These are phyloP conservation scores for Cinclus mexicanus DNA, from an alignment of 2,113 vertebrate species.

Conservation along the genomic window DNA sequence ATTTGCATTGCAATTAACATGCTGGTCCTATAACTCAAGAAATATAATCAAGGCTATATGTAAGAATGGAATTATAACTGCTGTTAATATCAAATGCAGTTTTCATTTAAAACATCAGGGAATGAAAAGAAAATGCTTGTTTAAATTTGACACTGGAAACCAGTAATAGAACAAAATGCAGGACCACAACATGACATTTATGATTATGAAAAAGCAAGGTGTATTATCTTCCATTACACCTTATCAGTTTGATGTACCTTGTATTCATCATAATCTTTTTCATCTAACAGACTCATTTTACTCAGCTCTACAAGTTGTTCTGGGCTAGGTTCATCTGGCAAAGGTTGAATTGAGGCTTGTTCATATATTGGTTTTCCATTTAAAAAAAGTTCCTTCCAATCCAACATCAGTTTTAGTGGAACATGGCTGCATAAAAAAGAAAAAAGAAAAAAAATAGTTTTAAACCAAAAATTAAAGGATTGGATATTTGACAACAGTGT, in stretches of 20 bases:
- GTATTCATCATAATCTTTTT: constrained; percentile 89
- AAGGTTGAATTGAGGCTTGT: constrained; percentile 53
- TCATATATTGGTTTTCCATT: constrained; percentile 85
- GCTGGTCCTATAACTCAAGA: not conserved
- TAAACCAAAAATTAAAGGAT: not conserved
- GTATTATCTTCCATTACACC: constrained; percentile 36
- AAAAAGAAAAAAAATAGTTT: not conserved
- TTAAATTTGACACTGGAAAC: not conserved
- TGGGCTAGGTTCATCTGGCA: constrained; percentile 33
- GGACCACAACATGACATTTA: constrained; percentile 8
- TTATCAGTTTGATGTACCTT: constrained; percentile 73
- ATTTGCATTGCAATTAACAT: not conserved
- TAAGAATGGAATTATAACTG: not conserved
- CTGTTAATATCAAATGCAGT: not conserved
- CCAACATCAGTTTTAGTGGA: constrained; percentile 82
- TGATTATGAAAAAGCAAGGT: constrained; percentile 13
- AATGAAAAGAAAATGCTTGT: not conserved
- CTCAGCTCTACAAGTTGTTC: constrained; percentile 75
- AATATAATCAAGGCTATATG: not conserved
- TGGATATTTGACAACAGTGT: not conserved
- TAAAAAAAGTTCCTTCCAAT: constrained; percentile 90
- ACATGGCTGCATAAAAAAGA: constrained; percentile 73
- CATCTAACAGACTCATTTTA: constrained; percentile 84
- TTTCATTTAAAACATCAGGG: not conserved
- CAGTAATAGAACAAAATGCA: not conserved